Percentiles rank a stretch among this genome's conserved stretches.
phyloP scores from a whole-genome alignment of 2,888 invertebrate genomes.

The Salpingus planirostris region DNA sequence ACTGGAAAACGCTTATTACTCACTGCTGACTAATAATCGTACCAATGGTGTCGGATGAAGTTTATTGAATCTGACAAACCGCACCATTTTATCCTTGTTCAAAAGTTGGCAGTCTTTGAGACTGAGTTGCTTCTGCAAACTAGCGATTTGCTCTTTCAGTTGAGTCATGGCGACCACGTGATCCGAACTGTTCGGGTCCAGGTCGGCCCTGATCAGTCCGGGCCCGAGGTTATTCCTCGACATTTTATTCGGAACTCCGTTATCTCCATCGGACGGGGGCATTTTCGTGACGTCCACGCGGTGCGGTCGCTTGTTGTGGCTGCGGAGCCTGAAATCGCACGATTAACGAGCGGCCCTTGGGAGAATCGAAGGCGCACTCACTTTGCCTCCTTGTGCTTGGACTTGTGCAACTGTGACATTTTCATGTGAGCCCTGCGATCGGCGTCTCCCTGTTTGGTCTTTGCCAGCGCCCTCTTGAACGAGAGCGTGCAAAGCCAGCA shows the following conservation, averaged over 20 bases:
- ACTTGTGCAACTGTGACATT: constrained; percentile 43
- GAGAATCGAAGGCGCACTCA: too few species aligned
- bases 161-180: constrained; percentile 93
- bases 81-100: constrained; percentile 85
- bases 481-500: constrained; percentile 95
- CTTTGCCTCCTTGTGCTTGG: constrained; percentile 48
- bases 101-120: constrained; percentile 80
- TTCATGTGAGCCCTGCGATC: constrained; percentile 52
- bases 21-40: too few species aligned
- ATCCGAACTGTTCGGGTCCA: constrained; percentile 81
- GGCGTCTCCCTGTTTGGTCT: constrained; percentile 76
- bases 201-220: constrained; percentile 41
- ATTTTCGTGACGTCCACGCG: constrained; percentile 55
- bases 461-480: constrained; percentile 82
- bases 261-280: constrained; percentile 41
- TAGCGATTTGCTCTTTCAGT: constrained; percentile 87
- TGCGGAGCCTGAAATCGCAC: constrained; percentile 51
- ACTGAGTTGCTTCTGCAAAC: constrained; percentile 76
- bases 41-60: too few species aligned
- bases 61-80: too few species aligned
- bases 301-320: constrained; percentile 64
- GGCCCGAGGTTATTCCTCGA: constrained; percentile 41
- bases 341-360: too few species aligned
- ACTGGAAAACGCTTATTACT: too few species aligned
- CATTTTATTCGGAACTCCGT: constrained; percentile 44